Conservation (phyloP, 2,888 invertebrate species). For the Cheilosia variabilis region DNA sequence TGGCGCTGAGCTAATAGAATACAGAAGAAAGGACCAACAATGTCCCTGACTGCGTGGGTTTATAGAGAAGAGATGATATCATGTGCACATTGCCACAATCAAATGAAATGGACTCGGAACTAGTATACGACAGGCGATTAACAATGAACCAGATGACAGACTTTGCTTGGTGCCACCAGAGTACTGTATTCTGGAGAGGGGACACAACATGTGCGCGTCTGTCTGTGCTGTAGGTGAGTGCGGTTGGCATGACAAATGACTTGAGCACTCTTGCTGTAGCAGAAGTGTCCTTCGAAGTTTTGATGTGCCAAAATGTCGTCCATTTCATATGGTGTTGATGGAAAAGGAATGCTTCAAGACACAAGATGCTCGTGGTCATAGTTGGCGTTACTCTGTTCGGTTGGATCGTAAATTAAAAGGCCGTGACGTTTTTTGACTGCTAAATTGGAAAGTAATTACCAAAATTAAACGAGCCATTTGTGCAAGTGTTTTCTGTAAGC, state of each 20-base stretch:
- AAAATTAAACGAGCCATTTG: constrained; percentile 49
- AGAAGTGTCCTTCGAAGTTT: constrained; percentile 63
- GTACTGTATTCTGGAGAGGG: not conserved
- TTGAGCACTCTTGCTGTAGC: constrained; percentile 63
- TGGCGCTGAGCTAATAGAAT: not conserved
- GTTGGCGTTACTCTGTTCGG: constrained; percentile 26
- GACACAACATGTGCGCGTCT: constrained; percentile 30
- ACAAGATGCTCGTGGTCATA: constrained; percentile 10
- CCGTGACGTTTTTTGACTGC: constrained; percentile 50
- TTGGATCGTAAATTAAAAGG: constrained; percentile 66
- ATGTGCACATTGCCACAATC: constrained; percentile 59
- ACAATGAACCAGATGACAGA: constrained; percentile 73
- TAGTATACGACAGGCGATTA: constrained; percentile 61
- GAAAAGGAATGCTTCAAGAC: constrained; percentile 43
- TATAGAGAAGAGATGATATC: constrained; percentile 32
- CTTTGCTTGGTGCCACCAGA: constrained; percentile 62
- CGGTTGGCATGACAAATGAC: constrained; percentile 72
- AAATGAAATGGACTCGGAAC: constrained; percentile 62
- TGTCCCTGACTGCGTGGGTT: not conserved
- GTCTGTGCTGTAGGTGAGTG: constrained; percentile 37
- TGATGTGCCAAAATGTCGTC: constrained; percentile 70
- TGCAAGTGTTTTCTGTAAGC: not conserved
- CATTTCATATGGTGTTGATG: constrained; percentile 47
- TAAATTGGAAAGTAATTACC: constrained; percentile 71
- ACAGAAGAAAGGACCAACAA: constrained; percentile 10